phyloP scores from a whole-genome alignment of 1,140 invertebrate genomes.

The Fopius arisanus region DNA sequence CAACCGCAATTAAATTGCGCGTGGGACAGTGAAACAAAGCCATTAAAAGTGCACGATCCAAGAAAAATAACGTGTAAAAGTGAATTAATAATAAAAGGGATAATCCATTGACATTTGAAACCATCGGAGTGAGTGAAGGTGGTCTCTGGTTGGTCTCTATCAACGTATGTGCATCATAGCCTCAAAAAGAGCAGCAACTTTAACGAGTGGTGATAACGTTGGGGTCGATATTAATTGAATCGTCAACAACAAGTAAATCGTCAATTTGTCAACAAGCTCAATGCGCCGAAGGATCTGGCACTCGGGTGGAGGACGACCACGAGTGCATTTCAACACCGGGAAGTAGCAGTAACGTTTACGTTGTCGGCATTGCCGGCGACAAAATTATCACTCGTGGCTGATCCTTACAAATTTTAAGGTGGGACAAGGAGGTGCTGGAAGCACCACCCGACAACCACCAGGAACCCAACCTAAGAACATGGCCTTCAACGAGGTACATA shows the following conservation, averaged over 20 bases:
- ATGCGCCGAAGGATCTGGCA: slow-evolving; percentile 42
- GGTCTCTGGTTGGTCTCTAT: slow-evolving; percentile 35
- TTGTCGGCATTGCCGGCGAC: slow-evolving; percentile 11
- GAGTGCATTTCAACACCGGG: slow-evolving; percentile 19
- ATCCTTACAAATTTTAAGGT: slow-evolving; percentile 32
- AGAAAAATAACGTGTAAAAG: neutral
- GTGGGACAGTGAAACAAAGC: neutral
- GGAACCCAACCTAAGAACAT: slow-evolving; percentile 63
- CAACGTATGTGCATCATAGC: slow-evolving; percentile 62
- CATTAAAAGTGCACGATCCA: neutral
- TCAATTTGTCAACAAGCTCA: slow-evolving; percentile 36
- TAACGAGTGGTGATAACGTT: slow-evolving; percentile 6
- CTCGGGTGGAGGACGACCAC: slow-evolving; percentile 36
- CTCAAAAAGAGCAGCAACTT: slow-evolving; percentile 36
- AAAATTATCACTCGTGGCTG: neutral
- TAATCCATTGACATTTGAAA: slow-evolving; percentile 23
- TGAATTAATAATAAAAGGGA: neutral
- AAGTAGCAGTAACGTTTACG: slow-evolving; percentile 28
- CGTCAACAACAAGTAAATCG: slow-evolving; percentile 35
- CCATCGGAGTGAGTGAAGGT: slow-evolving; percentile 42
- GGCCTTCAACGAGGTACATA: slow-evolving; percentile 63
- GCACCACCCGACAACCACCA: slow-evolving; percentile 50
- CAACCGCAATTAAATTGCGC: neutral
- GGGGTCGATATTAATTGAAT: neutral
- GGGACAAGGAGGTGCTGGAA: slow-evolving; percentile 61